These are phyloP conservation scores for Parus major DNA, from an alignment of 2,113 vertebrate species.

Conservation along the genomic window DNA sequence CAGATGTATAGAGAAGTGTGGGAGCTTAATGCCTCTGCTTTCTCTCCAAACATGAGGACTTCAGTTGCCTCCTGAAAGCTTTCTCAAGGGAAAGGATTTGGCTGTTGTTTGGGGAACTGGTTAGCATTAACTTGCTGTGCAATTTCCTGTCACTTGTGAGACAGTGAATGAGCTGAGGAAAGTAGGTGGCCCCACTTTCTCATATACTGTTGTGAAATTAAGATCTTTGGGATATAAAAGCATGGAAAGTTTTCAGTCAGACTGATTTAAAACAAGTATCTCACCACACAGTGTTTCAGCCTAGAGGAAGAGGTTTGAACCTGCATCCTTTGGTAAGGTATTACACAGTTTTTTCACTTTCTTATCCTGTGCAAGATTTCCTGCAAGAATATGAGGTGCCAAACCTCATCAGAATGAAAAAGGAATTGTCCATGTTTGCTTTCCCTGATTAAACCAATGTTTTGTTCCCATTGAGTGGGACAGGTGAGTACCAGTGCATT, in stretches of 20 bases:
- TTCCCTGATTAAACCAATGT: background rate
- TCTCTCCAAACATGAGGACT: background rate
- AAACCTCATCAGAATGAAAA: background rate
- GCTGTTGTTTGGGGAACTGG: constrained; percentile 18
- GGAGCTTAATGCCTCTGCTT: constrained; percentile 22
- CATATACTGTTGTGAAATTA: background rate
- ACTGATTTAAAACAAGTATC: background rate
- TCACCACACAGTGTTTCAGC: background rate
- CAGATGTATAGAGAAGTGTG: background rate
- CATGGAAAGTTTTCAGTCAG: background rate
- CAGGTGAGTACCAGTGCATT: background rate
- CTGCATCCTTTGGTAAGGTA: background rate
- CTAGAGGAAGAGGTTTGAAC: background rate
- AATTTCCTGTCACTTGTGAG: constrained; percentile 46
- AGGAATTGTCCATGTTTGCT: background rate
- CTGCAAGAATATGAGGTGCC: background rate
- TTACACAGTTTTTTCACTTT: background rate
- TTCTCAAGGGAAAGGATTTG: constrained; percentile 3
- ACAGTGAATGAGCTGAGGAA: background rate
- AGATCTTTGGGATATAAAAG: background rate
- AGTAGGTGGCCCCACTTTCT: constrained; percentile 17
- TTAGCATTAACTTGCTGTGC: constrained; percentile 10
- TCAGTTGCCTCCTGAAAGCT: background rate
- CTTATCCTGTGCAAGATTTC: background rate
- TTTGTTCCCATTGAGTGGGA: background rate